Evolutionary conservation across 2,113 vertebrate genomes (phyloP), one percentile per base, ranked within the genome.

Genomic region (Chelonoidis abingdonii): DNA sequence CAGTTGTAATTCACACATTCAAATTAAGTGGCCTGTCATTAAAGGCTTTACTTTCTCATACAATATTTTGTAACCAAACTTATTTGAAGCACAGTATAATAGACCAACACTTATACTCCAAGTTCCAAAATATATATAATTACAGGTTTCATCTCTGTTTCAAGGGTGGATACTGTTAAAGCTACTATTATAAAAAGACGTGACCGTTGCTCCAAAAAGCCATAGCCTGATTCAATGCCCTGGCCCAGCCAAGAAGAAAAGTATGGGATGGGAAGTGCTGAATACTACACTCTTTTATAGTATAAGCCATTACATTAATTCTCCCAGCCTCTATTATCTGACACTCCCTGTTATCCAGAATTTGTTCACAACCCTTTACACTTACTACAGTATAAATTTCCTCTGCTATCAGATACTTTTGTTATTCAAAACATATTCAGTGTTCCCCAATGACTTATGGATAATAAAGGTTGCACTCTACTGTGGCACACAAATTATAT

Each of bases 271-370:
- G 35, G 72, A 56, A 85, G 21, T 13, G 21, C 41, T 0, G 9
- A 25, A 8, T 1, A 0, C 49, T 82, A 12, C 1, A 14, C 44
- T 62, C 84, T 41, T 10, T 38, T 69, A 35, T 25, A 80, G 29
- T 21, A 38, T 4, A 75, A 65, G 9, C n/a, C 9, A 38, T 19
- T n/a, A 21, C 4, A 49, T n/a, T n/a, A 4, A 7, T 35, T 88
- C 81, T 38, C 62, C 0, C 2, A 76, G 52, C 72, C 86, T 69
- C 82, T 44, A 53, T 86, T 86, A 44, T 29, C 41, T 44, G 24
- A 56, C 3, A 4, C 8, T 90, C 54, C 35, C 53, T 59, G 44
- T 87, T 87, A 50, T 17, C 14, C 4, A 50, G 57, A 50, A 49
- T 44, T 49, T 87, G 44, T 56, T 12, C 44, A 80, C 16, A 31